Conservation (phyloP, 1,140 invertebrate genomes). For the Magallana ariakensis region DNA sequence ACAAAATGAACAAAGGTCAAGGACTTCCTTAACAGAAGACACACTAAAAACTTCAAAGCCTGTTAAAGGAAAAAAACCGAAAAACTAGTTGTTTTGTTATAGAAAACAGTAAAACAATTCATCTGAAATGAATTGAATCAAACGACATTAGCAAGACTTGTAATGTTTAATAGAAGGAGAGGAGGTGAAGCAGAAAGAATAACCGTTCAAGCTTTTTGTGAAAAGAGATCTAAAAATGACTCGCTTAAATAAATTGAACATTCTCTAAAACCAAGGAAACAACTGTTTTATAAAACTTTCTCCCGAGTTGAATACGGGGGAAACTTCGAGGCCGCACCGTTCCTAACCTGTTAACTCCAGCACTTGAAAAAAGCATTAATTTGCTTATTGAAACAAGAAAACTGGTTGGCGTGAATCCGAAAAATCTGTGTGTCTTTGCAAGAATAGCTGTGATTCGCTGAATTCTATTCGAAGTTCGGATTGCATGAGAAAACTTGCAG, state of each 20-base stretch:
- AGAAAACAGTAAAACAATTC: conserved; percentile 34
- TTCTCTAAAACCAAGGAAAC: conserved; percentile 55
- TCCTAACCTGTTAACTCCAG: conserved; percentile 57
- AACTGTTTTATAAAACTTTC: conserved; percentile 55
- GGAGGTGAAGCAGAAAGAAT: too few species aligned
- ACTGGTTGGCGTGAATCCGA: conserved; percentile 52
- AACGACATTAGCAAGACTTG: too few species aligned
- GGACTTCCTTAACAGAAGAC: conserved; percentile 57
- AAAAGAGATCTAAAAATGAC: conserved; percentile 35
- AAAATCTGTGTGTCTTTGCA: conserved; percentile 58
- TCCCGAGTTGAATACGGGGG: conserved; percentile 58
- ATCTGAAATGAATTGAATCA: conserved; percentile 44
- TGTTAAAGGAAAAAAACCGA: conserved; percentile 48
- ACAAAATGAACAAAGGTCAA: conserved; percentile 55
- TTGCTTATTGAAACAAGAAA: conserved; percentile 51
- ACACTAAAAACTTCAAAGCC: conserved; percentile 47
- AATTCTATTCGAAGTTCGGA: conserved; percentile 55
- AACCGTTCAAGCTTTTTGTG: too few species aligned
- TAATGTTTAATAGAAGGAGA: too few species aligned
- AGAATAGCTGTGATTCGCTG: conserved; percentile 50
- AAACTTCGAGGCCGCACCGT: conserved; percentile 60
- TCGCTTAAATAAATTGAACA: conserved; percentile 54
- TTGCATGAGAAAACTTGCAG: conserved; percentile 49
- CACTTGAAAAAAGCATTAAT: conserved; percentile 48
- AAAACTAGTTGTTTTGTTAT: neutral